A percentile compares a stretch with the other conserved stretches of the same genome.
phyloP scores from a whole-genome alignment of 2,888 invertebrate genomes.

The Thysanoteuthis rhombus region DNA sequence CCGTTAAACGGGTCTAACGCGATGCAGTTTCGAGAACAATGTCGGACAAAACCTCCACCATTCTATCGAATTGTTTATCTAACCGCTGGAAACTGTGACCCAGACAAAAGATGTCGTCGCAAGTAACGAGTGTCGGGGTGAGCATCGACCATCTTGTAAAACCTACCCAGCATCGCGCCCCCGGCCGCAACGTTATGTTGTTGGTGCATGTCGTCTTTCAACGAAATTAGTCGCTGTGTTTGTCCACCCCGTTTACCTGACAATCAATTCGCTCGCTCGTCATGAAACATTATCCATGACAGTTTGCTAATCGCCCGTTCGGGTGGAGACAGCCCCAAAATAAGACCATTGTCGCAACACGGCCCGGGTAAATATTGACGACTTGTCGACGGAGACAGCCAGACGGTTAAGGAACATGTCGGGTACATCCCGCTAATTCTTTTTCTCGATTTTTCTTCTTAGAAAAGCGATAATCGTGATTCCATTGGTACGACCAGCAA shows the following conservation, averaged over 20 bases:
- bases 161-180: background rate
- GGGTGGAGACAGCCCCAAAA: background rate
- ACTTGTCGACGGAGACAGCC: background rate
- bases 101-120: background rate
- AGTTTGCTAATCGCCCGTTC: background rate
- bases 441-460: background rate
- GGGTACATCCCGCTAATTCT: background rate
- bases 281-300: background rate
- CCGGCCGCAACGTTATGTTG: background rate
- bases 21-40: background rate
- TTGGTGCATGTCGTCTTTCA: background rate
- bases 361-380: background rate
- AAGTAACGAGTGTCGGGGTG: background rate
- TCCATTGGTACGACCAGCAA: background rate
- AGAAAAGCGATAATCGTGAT: background rate
- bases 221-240: background rate
- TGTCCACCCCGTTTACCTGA: background rate
- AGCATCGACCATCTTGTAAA: background rate
- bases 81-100: background rate
- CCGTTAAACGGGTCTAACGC: constrained; percentile 12
- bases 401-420: background rate
- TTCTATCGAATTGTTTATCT: background rate
- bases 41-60: background rate
- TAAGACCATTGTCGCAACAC: constrained; percentile 19
- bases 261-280: background rate